Conservation (phyloP, 2,888 invertebrate species). For the Falcaria lacertinaria region DNA sequence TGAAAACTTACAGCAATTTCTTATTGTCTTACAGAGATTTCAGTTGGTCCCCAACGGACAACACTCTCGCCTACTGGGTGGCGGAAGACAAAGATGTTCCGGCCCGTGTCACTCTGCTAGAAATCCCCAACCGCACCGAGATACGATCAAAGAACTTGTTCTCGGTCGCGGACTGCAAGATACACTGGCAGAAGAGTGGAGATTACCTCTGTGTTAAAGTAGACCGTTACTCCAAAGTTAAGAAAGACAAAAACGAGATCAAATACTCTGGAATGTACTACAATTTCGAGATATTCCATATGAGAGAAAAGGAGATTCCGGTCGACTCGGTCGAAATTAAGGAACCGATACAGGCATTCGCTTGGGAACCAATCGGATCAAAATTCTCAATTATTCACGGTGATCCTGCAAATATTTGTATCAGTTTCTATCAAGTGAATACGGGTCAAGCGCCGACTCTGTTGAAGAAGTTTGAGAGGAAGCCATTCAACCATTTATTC, state of each 20-base stretch:
- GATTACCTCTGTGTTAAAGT: constrained; percentile 97
- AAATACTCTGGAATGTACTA: constrained; percentile 98
- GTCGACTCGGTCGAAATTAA: constrained; percentile 98
- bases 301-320: constrained; percentile 98
- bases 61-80: constrained; percentile 98
- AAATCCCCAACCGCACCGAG: constrained; percentile 94
- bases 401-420: constrained; percentile 88
- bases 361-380: constrained; percentile 98
- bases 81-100: constrained; percentile 98
- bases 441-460: constrained; percentile 93
- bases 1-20: not conserved
- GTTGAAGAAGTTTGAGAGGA: constrained; percentile 93
- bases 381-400: constrained; percentile 99
- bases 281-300: constrained; percentile 99
- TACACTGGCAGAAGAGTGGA: constrained; percentile 99
- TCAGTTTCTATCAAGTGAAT: constrained; percentile 94
- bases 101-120: constrained; percentile 94
- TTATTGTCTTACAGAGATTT: constrained; percentile 84
- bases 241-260: constrained; percentile 94
- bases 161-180: constrained; percentile 98
- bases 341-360: constrained; percentile 94
- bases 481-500: constrained; percentile 93
- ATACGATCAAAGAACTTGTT: constrained; percentile 96
- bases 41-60: constrained; percentile 98
- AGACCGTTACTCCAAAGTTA: constrained; percentile 90